Evolutionary conservation across 2,888 invertebrate species (phyloP).

Genomic region (Standfussiana lucernea): DNA sequence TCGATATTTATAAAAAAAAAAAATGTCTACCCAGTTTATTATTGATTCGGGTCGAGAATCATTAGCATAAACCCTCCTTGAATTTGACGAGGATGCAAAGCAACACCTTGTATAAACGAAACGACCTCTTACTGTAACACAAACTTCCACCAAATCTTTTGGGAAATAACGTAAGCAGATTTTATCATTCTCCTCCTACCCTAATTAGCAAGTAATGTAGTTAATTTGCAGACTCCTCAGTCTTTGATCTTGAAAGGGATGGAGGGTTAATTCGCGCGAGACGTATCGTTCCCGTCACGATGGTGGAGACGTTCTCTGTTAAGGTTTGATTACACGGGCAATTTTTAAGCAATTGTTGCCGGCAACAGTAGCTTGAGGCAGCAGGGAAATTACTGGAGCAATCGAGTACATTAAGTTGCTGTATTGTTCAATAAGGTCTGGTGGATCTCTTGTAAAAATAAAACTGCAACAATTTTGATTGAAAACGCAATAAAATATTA

Average conservation of each 20-base stretch:
- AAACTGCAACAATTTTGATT: not conserved
- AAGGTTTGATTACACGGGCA: not conserved
- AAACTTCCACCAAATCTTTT: constrained; percentile 26
- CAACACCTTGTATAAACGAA: not conserved
- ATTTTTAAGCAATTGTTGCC: not conserved
- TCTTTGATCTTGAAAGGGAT: constrained; percentile 42
- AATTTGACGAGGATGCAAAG: no score
- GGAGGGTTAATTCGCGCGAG: constrained; percentile 13
- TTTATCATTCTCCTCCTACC: constrained; percentile 1
- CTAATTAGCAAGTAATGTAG: constrained; percentile 47
- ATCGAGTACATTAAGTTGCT: not conserved
- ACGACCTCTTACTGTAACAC: not conserved
- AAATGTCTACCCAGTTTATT: no score
- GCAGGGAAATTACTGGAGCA: not conserved
- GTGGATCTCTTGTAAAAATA: not conserved
- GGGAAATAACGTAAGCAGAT: constrained; percentile 52
- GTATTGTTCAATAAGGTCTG: not conserved
- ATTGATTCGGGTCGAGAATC: no score
- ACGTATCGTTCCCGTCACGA: constrained; percentile 18
- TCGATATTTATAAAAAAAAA: no score
- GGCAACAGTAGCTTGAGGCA: not conserved
- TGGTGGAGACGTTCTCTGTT: not conserved
- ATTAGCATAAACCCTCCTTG: no score
- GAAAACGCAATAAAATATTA: not conserved
- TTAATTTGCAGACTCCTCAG: constrained; percentile 36